Conservation (phyloP, 2,888 invertebrate genomes). For the Pachycephus smyrnensis region DNA sequence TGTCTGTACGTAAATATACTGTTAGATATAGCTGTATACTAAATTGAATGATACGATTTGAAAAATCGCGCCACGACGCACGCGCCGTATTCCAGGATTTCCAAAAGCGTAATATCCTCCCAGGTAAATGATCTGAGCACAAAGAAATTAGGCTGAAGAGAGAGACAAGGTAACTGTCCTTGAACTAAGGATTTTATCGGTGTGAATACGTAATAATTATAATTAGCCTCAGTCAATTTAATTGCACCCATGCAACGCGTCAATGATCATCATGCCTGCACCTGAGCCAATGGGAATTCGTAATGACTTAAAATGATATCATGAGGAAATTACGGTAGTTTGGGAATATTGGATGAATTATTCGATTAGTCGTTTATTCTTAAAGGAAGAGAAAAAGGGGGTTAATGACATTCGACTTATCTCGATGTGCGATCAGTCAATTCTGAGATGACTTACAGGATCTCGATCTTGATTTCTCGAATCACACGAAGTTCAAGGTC, state of each 20-base stretch:
- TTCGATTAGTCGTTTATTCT: not conserved
- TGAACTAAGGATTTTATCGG: not conserved
- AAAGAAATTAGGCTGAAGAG: not conserved
- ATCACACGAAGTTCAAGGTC: not conserved
- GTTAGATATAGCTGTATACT: not conserved
- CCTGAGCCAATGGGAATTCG: not conserved
- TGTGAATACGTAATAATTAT: not conserved
- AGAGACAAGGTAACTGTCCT: not conserved
- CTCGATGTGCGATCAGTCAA: not conserved
- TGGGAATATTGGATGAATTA: not conserved
- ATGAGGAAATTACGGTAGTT: not conserved
- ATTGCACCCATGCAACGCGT: not conserved
- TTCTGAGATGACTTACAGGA: not conserved
- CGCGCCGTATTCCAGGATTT: not conserved
- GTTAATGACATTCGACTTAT: not conserved
- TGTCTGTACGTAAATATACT: constrained; percentile 19
- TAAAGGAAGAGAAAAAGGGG: not conserved
- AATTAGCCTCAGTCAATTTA: not conserved
- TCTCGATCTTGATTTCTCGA: not conserved
- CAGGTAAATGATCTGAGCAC: not conserved
- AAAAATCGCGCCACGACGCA: not conserved
- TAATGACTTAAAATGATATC: not conserved
- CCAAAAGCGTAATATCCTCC: not conserved
- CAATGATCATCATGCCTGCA: not conserved
- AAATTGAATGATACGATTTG: not conserved